Evolutionary conservation across 2,888 invertebrate species (phyloP).

Genomic region (Phalera bucephala): DNA sequence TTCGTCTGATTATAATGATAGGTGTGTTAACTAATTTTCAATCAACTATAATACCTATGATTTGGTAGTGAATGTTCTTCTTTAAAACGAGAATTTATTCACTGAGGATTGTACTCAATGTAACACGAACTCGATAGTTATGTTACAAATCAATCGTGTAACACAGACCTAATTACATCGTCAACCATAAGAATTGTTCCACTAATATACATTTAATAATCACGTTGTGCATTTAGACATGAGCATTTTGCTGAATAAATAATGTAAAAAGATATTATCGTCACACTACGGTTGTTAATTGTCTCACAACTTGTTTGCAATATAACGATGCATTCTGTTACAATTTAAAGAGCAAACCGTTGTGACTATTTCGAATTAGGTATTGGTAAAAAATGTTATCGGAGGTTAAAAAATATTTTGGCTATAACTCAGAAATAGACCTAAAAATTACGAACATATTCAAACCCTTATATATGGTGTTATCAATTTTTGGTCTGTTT

Average conservation of each 20-base stretch:
- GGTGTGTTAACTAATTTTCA: too few species aligned
- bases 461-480: slow-evolving; percentile 42
- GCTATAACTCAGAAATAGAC: slow-evolving; percentile 8
- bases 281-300: slow-evolving; percentile 12
- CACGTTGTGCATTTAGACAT: slow-evolving; percentile 24
- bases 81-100: too few species aligned
- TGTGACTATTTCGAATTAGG: background rate
- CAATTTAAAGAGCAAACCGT: background rate
- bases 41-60: too few species aligned
- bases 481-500: slow-evolving; percentile 45
- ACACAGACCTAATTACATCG: too few species aligned
- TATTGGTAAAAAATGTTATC: slow-evolving; percentile 28
- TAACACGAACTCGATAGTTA: too few species aligned
- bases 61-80: too few species aligned
- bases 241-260: slow-evolving; percentile 35
- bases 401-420: slow-evolving; percentile 24
- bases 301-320: slow-evolving; percentile 14
- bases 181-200: slow-evolving; percentile 19
- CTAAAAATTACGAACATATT: slow-evolving; percentile 31
- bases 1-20: too few species aligned
- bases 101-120: too few species aligned
- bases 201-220: slow-evolving; percentile 29
- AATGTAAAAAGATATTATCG: slow-evolving; percentile 37
- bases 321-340: background rate
- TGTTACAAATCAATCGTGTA: too few species aligned